Conservation (phyloP, 64 coral and sea anemone genomes). For the Porites australiensis region DNA sequence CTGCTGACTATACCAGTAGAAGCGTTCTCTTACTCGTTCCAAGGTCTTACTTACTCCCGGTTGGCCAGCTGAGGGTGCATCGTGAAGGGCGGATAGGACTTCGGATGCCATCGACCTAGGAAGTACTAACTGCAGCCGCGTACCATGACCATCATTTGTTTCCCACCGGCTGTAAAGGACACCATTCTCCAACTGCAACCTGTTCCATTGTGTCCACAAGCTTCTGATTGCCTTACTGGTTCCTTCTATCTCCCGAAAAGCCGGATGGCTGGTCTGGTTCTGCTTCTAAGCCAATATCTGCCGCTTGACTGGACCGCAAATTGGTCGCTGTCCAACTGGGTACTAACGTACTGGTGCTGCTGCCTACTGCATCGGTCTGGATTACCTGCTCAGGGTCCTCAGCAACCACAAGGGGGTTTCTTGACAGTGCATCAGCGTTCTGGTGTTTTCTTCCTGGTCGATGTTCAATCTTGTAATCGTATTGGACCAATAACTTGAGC, state of each 20-base stretch:
- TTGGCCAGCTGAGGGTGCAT: slow-evolving; percentile 34
- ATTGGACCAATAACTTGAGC: no score
- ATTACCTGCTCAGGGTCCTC: no score
- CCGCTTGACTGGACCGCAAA: slow-evolving; percentile 12
- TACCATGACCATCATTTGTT: neutral
- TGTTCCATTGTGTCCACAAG: slow-evolving; percentile 17
- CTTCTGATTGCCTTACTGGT: neutral
- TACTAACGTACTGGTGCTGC: no score
- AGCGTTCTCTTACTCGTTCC: slow-evolving; percentile 34
- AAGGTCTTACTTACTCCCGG: slow-evolving; percentile 54
- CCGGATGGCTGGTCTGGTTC: neutral
- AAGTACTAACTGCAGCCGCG: neutral
- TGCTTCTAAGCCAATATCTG: neutral
- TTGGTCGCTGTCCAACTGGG: slow-evolving; percentile 58
- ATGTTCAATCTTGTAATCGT: no score
- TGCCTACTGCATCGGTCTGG: no score
- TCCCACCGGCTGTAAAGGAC: slow-evolving; percentile 37
- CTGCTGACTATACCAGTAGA: slow-evolving; percentile 24
- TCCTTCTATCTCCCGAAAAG: neutral
- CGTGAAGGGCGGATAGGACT: slow-evolving; percentile 28
- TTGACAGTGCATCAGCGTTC: no score
- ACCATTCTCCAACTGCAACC: slow-evolving; percentile 21
- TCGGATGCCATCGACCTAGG: slow-evolving; percentile 17
- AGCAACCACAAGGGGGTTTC: no score
- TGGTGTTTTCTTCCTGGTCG: no score